phyloP scores from a whole-genome alignment of 2,888 invertebrate species.

The Pammene aurita region DNA sequence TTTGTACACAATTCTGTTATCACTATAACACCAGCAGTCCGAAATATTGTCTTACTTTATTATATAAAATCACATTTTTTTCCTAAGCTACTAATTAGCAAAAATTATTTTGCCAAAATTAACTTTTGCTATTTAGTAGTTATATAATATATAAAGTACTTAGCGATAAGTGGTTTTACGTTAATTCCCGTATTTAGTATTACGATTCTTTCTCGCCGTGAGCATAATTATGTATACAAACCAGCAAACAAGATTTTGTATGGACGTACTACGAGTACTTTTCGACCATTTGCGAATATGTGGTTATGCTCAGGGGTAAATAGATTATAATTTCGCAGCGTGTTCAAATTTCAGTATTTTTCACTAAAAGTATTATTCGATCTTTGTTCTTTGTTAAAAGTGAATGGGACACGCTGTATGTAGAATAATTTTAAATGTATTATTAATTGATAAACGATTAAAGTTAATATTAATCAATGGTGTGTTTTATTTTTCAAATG shows the following conservation, averaged over 20 bases:
- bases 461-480: conserved; percentile 50
- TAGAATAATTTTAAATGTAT: conserved; percentile 62
- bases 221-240: conserved; percentile 22
- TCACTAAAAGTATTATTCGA: conserved; percentile 48
- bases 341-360: conserved; percentile 46
- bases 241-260: conserved; percentile 1
- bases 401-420: conserved; percentile 50
- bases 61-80: conserved; percentile 38
- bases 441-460: conserved; percentile 59
- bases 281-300: background rate
- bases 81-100: conserved; percentile 34
- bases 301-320: conserved; percentile 24
- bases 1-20: conserved; percentile 44
- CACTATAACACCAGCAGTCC: conserved; percentile 42
- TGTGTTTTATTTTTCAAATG: conserved; percentile 48
- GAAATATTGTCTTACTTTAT: conserved; percentile 45
- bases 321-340: conserved; percentile 45
- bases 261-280: background rate
- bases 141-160: conserved; percentile 32
- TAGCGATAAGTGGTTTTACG: conserved; percentile 51
- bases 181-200: conserved; percentile 49
- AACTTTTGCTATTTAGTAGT: conserved; percentile 39
- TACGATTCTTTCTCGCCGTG: conserved; percentile 42
- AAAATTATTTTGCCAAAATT: conserved; percentile 29
- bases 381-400: conserved; percentile 39